phyloP scores from a whole-genome alignment of 2,888 invertebrate species.

The Cheilosia grossa region DNA sequence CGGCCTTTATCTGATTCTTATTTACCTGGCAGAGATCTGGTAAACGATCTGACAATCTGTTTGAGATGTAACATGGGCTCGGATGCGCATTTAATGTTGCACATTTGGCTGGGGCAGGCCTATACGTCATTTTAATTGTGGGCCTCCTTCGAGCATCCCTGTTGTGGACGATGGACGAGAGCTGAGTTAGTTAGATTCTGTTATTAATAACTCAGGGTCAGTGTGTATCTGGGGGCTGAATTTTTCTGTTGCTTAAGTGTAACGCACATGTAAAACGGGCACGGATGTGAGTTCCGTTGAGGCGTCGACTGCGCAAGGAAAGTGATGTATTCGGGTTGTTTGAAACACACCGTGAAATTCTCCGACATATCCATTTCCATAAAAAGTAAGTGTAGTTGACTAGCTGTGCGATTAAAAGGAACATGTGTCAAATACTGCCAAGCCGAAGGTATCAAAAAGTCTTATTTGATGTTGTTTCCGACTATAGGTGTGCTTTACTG shows the following conservation, averaged over 20 bases:
- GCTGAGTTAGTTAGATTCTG: slow-evolving; percentile 23
- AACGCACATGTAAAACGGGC: background rate
- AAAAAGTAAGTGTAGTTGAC: too few relatives aligned
- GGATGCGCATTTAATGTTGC: slow-evolving; percentile 20
- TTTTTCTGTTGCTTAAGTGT: slow-evolving; percentile 2
- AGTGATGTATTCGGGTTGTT: slow-evolving; percentile 1
- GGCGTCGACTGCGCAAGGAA: background rate
- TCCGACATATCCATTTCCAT: too few relatives aligned
- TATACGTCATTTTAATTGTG: slow-evolving; percentile 73
- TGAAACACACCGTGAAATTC: background rate
- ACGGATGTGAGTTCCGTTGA: slow-evolving; percentile 14
- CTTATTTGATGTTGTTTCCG: too few relatives aligned
- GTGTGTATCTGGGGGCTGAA: slow-evolving; percentile 45
- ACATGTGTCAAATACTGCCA: too few relatives aligned
- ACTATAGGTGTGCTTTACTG: too few relatives aligned
- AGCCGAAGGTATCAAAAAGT: too few relatives aligned
- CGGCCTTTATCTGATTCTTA: slow-evolving; percentile 62
- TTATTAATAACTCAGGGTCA: slow-evolving; percentile 52
- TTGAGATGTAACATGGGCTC: slow-evolving; percentile 58
- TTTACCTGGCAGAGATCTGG: slow-evolving; percentile 59
- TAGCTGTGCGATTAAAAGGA: background rate
- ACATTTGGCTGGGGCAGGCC: slow-evolving; percentile 48
- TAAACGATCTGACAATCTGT: slow-evolving; percentile 72
- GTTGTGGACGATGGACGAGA: slow-evolving; percentile 7
- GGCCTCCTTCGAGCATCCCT: slow-evolving; percentile 37